phyloP scores from a whole-genome alignment of 2,797 vertebrate genomes.

The Scomberomorus guttatus region DNA sequence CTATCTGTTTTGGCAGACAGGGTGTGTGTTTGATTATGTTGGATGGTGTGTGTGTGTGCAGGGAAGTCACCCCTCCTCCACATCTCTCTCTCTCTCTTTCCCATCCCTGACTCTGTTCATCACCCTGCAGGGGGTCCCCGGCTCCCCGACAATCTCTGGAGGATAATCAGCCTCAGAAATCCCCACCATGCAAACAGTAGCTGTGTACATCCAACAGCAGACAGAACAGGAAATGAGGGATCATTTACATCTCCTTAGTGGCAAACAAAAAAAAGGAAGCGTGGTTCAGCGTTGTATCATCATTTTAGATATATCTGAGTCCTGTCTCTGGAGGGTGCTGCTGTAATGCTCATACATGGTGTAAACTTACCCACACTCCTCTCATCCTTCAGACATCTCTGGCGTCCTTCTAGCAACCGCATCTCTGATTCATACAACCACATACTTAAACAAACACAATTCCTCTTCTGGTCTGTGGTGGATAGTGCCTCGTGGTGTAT shows the following conservation, averaged over 20 bases:
- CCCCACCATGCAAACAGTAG: constrained; percentile 42
- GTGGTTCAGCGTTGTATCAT: neutral
- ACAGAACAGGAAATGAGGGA: constrained; percentile 19
- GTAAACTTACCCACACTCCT: neutral
- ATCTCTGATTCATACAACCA: constrained; percentile 14
- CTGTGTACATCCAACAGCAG: constrained; percentile 15
- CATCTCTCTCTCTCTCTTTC: neutral
- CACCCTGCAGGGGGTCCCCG: constrained; percentile 56
- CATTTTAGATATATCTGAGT: constrained; percentile 19
- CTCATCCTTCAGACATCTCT: constrained; percentile 16
- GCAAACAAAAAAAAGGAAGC: constrained; percentile 45
- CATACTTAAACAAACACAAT: constrained; percentile 7
- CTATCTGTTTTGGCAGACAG: constrained; percentile 22
- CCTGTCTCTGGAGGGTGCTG: constrained; percentile 14
- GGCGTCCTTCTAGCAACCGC: constrained; percentile 13
- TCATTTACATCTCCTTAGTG: constrained; percentile 51
- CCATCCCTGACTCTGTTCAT: constrained; percentile 36
- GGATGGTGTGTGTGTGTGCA: neutral
- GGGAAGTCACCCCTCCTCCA: neutral
- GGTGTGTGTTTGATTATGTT: constrained; percentile 1
- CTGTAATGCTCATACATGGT: constrained; percentile 1
- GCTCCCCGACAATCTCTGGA: constrained; percentile 60
- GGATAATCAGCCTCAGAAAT: constrained; percentile 58
- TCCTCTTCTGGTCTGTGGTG: neutral
- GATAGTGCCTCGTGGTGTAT: neutral